A percentile compares a stretch with the other conserved stretches of the same genome.
These are phyloP conservation scores for Thymelicus sylvestris DNA, from an alignment of 2,888 invertebrate genomes.

Conservation along the genomic window DNA sequence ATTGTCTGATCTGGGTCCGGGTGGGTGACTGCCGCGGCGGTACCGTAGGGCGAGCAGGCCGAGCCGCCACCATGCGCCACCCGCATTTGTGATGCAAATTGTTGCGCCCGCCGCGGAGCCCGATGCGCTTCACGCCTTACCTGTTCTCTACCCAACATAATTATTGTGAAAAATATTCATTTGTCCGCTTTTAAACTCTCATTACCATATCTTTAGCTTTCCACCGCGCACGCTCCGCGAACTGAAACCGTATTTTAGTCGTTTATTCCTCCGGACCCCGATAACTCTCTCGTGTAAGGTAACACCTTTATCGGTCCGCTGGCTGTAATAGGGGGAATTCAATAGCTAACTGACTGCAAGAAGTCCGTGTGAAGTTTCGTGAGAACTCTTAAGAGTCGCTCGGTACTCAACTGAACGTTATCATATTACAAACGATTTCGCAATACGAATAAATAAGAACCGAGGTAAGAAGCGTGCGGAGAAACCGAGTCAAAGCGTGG, in stretches of 20 bases:
- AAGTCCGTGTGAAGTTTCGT: conserved; percentile 78
- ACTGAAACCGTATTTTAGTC: conserved; percentile 30
- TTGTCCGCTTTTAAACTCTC: conserved; percentile 66
- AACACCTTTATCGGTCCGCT: conserved; percentile 58
- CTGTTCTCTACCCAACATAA: conserved; percentile 72
- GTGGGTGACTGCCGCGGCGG: conserved; percentile 58
- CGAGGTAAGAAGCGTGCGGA: conserved; percentile 83
- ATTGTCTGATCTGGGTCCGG: conserved; percentile 75
- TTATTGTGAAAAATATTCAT: conserved; percentile 82
- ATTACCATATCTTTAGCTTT: conserved; percentile 64
- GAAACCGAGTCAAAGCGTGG: conserved; percentile 83
- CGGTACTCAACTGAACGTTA: conserved; percentile 76
- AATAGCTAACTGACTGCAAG: conserved; percentile 74
- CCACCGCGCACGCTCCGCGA: conserved; percentile 30
- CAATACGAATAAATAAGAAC: conserved; percentile 83
- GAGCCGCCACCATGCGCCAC: conserved; percentile 71
- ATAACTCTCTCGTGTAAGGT: conserved; percentile 54
- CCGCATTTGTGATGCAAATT: conserved; percentile 68
- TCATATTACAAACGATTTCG: conserved; percentile 84
- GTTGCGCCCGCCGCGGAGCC: conserved; percentile 62
- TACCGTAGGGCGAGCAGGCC: conserved; percentile 54
- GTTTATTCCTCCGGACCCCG: conserved; percentile 8
- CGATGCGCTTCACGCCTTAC: conserved; percentile 74
- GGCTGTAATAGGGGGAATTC: conserved; percentile 69
- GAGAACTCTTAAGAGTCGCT: conserved; percentile 68